Evolutionary conservation across 2,113 vertebrate species (phyloP).

Genomic region (Muntiacus muntjak): DNA sequence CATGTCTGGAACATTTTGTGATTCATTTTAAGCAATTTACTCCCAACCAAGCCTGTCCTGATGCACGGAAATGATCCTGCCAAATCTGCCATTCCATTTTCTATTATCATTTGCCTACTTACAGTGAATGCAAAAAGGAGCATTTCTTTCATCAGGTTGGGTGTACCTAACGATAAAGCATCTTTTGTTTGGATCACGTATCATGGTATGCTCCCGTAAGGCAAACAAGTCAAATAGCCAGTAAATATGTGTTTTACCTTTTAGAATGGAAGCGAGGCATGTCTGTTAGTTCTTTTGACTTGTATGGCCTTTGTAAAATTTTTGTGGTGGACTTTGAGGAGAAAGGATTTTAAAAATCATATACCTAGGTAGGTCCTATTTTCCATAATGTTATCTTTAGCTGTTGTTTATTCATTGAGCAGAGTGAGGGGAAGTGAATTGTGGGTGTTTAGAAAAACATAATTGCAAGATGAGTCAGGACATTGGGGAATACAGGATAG

Average conservation of each 20-base stretch:
- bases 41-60: not conserved
- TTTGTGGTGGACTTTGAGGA: not conserved
- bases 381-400: not conserved
- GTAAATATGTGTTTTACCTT: not conserved
- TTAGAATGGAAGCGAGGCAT: not conserved
- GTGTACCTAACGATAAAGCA: not conserved
- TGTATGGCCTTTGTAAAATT: not conserved
- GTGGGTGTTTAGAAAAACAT: not conserved
- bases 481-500: not conserved
- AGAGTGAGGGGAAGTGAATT: not conserved
- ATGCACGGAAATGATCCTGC: not conserved
- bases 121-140: not conserved
- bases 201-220: not conserved
- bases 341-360: not conserved
- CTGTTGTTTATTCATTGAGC: not conserved
- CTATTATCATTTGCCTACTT: not conserved
- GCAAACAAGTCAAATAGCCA: not conserved
- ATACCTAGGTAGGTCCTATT: not conserved
- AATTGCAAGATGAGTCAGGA: not conserved
- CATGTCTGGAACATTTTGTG: not conserved
- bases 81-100: not conserved
- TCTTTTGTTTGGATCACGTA: not conserved
- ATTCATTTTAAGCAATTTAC: not conserved
- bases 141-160: not conserved
- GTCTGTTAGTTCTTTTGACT: not conserved